These are phyloP conservation scores for Epistrophe eligans DNA, from an alignment of 2,888 invertebrate genomes.

Conservation along the genomic window DNA sequence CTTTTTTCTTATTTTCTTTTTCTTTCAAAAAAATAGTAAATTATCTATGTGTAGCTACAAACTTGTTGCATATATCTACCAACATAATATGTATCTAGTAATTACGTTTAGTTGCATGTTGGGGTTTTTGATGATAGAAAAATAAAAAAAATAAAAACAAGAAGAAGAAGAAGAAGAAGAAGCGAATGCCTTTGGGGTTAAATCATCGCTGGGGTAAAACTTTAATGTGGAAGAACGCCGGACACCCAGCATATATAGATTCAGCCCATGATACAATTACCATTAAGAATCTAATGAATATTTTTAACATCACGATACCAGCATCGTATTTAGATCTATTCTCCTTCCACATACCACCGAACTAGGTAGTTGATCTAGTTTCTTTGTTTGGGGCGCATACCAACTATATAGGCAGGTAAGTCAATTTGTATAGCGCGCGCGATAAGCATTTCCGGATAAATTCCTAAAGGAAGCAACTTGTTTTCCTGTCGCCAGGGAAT, in stretches of 20 bases:
- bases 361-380: conserved; percentile 40
- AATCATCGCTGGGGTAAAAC: conserved; percentile 24
- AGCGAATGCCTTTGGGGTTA: conserved; percentile 32
- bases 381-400: conserved; percentile 19
- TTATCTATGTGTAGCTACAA: conserved; percentile 41
- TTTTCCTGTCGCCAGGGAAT: conserved; percentile 33
- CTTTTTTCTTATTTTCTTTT: conserved; percentile 1
- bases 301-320: conserved; percentile 42
- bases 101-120: conserved; percentile 53
- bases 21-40: conserved; percentile 55
- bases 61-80: conserved; percentile 21
- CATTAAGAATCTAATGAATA: conserved; percentile 69
- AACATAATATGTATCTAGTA: conserved; percentile 42
- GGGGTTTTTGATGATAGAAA: conserved; percentile 35
- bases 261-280: conserved; percentile 51
- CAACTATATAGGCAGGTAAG: not conserved
- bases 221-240: conserved; percentile 40
- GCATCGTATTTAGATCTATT: not conserved
- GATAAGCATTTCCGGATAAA: conserved; percentile 74
- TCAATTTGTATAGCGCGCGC: conserved; percentile 48
- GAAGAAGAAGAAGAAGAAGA: not conserved
- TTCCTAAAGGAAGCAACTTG: conserved; percentile 55
- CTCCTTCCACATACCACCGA: not conserved
- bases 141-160: not conserved
- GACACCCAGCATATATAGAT: not conserved